Percentiles rank a stretch among this genome's conserved stretches.
Evolutionary conservation across 2,888 invertebrate genomes (phyloP).

Genomic region (Hemaris fuciformis): DNA sequence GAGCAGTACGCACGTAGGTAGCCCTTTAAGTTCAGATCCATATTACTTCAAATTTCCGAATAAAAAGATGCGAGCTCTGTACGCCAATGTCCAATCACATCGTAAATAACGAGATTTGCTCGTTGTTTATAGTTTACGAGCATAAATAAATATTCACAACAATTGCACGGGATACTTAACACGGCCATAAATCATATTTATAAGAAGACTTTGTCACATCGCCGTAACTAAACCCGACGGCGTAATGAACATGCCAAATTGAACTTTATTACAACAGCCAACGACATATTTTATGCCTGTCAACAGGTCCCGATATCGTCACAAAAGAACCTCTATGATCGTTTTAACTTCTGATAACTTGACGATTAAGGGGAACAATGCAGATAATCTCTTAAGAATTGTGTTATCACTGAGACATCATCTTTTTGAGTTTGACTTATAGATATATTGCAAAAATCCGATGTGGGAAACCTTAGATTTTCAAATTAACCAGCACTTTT

Average conservation of each 20-base stretch:
- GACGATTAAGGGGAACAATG: constrained; percentile 44
- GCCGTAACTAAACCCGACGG: constrained; percentile 56
- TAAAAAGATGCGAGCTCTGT: constrained; percentile 48
- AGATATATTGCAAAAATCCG: constrained; percentile 11
- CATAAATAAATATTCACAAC: constrained; percentile 79
- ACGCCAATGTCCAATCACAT: constrained; percentile 73
- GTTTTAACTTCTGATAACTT: constrained; percentile 43
- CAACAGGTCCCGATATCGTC: constrained; percentile 33
- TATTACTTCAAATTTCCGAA: constrained; percentile 31
- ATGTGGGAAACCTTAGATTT: neutral
- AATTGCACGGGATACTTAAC: constrained; percentile 80
- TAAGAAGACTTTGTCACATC: constrained; percentile 79
- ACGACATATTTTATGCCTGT: constrained; percentile 40
- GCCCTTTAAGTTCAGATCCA: constrained; percentile 3
- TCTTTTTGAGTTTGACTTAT: constrained; percentile 8
- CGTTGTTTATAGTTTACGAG: constrained; percentile 79
- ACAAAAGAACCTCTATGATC: constrained; percentile 32
- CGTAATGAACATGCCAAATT: constrained; percentile 42
- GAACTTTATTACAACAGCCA: constrained; percentile 42
- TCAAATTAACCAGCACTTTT: neutral
- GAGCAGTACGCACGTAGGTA: constrained; percentile 10
- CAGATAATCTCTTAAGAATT: constrained; percentile 36
- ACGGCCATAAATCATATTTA: constrained; percentile 76
- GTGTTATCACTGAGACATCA: constrained; percentile 26
- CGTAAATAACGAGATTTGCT: constrained; percentile 80